Percentiles rank a stretch among this genome's conserved stretches.
These are phyloP conservation scores for Autographa gamma DNA, from an alignment of 2,888 invertebrate genomes.

Conservation along the genomic window DNA sequence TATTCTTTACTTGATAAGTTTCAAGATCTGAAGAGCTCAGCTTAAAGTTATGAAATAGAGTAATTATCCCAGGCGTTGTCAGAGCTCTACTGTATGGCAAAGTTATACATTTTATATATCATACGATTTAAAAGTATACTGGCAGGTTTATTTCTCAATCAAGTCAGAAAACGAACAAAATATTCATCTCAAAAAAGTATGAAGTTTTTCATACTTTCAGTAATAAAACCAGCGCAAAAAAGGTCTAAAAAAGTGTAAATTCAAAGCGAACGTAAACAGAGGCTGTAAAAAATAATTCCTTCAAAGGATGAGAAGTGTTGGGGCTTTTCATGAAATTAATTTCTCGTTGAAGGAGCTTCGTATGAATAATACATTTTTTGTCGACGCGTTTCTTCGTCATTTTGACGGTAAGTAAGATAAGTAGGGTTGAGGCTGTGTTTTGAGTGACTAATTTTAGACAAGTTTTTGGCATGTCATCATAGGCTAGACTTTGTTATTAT, in stretches of 20 bases:
- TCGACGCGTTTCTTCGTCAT: constrained; percentile 12
- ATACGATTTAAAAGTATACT: not conserved
- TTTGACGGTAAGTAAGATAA: constrained; percentile 12
- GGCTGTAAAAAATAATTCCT: not conserved
- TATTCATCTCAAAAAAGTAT: not conserved
- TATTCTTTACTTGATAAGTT: too few relatives aligned
- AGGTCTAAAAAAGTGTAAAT: constrained; percentile 1
- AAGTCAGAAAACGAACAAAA: not conserved
- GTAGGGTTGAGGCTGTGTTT: constrained; percentile 9
- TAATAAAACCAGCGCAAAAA: not conserved
- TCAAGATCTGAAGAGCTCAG: too few relatives aligned
- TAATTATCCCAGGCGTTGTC: too few relatives aligned
- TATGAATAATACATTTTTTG: constrained; percentile 47
- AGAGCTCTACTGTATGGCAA: too few relatives aligned
- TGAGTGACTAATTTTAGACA: not conserved
- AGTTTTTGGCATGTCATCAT: not conserved
- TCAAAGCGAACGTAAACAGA: constrained; percentile 15
- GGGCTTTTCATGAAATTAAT: constrained; percentile 39
- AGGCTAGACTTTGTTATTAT: not conserved
- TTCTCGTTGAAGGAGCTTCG: constrained; percentile 29
- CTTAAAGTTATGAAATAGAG: too few relatives aligned
- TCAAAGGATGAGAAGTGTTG: constrained; percentile 16
- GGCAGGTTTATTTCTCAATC: not conserved
- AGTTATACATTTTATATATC: not conserved
- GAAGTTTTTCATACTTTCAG: not conserved